phyloP scores from a whole-genome alignment of 2,113 vertebrate species.

The Dicrurus megarhynchus region DNA sequence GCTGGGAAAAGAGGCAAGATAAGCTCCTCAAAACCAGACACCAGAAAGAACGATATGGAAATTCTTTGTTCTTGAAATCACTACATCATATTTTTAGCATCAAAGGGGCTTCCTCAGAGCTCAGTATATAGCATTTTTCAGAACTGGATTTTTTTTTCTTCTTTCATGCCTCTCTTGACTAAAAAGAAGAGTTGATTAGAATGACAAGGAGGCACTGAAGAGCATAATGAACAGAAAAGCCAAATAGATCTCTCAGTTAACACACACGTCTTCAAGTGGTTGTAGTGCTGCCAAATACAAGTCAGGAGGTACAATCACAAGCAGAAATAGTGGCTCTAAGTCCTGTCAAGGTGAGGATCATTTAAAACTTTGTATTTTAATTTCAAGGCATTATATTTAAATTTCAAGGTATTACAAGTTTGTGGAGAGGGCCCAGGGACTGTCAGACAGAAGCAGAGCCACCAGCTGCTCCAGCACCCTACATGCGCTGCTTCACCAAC shows the following conservation, averaged over 20 bases:
- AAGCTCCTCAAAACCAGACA: not conserved
- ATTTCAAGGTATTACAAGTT: not conserved
- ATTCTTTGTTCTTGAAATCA: not conserved
- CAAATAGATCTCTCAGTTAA: not conserved
- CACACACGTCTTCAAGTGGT: not conserved
- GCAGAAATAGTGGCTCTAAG: not conserved
- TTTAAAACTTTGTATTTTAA: not conserved
- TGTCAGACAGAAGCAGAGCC: not conserved
- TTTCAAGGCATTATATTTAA: not conserved
- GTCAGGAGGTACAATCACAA: not conserved
- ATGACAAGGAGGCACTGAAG: not conserved
- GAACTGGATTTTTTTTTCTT: not conserved
- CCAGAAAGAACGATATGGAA: accelerated
- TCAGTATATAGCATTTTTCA: not conserved
- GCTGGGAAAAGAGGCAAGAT: not conserved
- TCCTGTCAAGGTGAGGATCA: not conserved
- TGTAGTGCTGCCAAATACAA: not conserved
- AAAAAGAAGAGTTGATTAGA: not conserved
- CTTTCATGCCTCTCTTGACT: not conserved
- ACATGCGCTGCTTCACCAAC: not conserved
- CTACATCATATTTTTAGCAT: not conserved
- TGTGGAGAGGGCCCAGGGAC: not conserved
- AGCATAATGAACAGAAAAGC: not conserved
- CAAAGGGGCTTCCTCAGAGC: not conserved
- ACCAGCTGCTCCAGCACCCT: not conserved